Evolutionary conservation across 2,888 invertebrate species (phyloP).

Genomic region (Pseudoips prasinana): DNA sequence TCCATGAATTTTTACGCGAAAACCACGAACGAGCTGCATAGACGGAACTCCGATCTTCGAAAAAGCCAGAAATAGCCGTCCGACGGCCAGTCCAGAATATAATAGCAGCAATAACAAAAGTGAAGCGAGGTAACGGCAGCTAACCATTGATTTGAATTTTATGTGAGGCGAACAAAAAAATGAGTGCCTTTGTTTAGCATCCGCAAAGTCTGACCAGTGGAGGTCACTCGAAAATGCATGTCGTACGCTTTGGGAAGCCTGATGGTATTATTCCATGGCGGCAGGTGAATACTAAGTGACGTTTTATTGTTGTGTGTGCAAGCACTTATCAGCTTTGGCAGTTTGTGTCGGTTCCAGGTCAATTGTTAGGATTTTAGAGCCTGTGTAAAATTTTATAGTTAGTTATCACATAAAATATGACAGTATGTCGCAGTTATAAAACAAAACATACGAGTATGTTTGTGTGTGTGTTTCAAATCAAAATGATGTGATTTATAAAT

Average conservation of each 20-base stretch:
- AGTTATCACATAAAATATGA: conserved; percentile 1
- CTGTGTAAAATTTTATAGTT: neutral
- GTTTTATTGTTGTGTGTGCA: conserved; percentile 51
- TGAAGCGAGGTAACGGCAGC: conserved; percentile 69
- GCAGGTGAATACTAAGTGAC: conserved; percentile 70
- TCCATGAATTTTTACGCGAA: conserved; percentile 54
- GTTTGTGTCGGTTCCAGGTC: conserved; percentile 17
- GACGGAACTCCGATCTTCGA: conserved; percentile 41
- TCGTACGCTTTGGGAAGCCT: conserved; percentile 48
- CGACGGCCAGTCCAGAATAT: conserved; percentile 57
- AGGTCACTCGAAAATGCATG: conserved; percentile 56
- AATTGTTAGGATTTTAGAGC: conserved; percentile 15
- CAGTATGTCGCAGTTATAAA: no score
- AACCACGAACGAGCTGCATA: conserved; percentile 42
- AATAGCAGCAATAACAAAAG: conserved; percentile 76
- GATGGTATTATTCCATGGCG: conserved; percentile 62
- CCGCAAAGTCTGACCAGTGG: conserved; percentile 64
- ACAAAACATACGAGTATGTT: no score
- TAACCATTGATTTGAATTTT: conserved; percentile 79
- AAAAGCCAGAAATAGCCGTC: conserved; percentile 48
- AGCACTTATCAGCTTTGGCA: conserved; percentile 39
- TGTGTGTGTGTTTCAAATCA: no score
- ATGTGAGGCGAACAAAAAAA: conserved; percentile 64
- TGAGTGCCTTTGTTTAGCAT: conserved; percentile 65
- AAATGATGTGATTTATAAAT: no score